Evolutionary conservation across 2,888 invertebrate genomes (phyloP).

Genomic region (Epinotia bilunana): DNA sequence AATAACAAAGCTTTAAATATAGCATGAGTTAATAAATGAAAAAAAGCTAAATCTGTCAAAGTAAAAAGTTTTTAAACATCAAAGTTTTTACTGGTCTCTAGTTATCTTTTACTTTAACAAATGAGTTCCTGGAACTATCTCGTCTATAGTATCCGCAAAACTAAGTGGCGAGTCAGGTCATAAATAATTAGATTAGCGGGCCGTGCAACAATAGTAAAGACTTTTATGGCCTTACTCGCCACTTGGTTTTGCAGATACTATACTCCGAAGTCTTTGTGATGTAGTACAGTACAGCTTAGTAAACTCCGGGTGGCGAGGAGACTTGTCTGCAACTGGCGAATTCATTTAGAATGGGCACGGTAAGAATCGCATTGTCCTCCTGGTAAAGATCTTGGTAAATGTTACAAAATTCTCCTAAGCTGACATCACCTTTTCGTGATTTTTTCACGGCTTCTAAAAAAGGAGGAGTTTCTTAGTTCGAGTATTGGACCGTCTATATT

Average conservation of each 20-base stretch:
- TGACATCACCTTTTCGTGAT: too few relatives aligned
- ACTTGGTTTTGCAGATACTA: too few relatives aligned
- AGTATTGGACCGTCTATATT: too few relatives aligned
- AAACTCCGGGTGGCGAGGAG: neutral
- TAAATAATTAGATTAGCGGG: too few relatives aligned
- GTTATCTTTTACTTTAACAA: neutral
- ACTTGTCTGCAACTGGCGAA: neutral
- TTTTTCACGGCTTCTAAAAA: too few relatives aligned
- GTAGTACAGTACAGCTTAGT: neutral
- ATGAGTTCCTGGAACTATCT: neutral
- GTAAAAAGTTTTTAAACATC: neutral
- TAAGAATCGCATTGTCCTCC: neutral
- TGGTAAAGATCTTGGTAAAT: neutral
- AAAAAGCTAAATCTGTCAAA: slow-evolving; percentile 84
- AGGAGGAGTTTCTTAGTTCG: too few relatives aligned
- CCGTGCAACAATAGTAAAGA: too few relatives aligned
- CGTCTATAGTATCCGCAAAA: too few relatives aligned
- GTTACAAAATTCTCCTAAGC: neutral
- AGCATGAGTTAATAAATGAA: slow-evolving; percentile 89
- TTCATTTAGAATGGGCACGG: neutral
- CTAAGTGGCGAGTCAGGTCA: too few relatives aligned
- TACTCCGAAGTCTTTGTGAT: neutral
- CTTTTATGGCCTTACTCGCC: too few relatives aligned
- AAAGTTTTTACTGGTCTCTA: neutral
- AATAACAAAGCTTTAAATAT: slow-evolving; percentile 91